A percentile compares a stretch with the other conserved stretches of the same genome.
phyloP scores from a whole-genome alignment of 1,140 invertebrate species.

The Rhopalosiphum maidis region DNA sequence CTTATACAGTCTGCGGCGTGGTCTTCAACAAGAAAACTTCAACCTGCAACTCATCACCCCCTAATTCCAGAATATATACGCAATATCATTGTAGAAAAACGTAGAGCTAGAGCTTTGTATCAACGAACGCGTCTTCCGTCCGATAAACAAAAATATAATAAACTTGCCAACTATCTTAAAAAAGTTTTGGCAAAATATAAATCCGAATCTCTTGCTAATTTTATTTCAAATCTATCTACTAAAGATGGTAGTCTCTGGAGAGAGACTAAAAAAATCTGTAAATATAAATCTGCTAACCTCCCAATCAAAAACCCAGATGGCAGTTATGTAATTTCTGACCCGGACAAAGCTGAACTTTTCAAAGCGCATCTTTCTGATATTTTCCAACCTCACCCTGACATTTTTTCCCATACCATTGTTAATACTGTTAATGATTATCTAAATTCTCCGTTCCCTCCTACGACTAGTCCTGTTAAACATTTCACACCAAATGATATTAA shows the following conservation, averaged over 20 bases:
- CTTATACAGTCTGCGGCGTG: neutral
- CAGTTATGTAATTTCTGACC: too few species aligned
- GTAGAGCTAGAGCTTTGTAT: neutral
- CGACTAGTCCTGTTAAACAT: constrained; percentile 6
- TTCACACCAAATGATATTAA: neutral
- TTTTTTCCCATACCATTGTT: neutral
- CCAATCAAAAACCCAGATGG: too few species aligned
- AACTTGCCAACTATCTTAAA: neutral
- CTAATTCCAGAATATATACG: neutral
- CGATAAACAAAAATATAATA: constrained; percentile 20
- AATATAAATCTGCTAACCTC: too few species aligned
- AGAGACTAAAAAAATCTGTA: too few species aligned
- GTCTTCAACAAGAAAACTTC: too few species aligned
- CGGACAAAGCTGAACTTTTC: too few species aligned
- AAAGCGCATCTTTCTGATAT: too few species aligned
- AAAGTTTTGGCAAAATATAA: neutral
- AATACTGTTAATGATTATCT: neutral
- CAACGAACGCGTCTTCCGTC: neutral
- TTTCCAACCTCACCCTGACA: too few species aligned
- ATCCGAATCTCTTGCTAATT: too few species aligned
- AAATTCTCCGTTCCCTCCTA: neutral
- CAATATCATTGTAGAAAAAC: neutral
- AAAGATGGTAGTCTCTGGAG: too few species aligned
- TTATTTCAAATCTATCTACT: too few species aligned
- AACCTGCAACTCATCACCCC: neutral